Evolutionary conservation across 2,797 vertebrate species (phyloP).

Genomic region (Apodemus agrarius): DNA sequence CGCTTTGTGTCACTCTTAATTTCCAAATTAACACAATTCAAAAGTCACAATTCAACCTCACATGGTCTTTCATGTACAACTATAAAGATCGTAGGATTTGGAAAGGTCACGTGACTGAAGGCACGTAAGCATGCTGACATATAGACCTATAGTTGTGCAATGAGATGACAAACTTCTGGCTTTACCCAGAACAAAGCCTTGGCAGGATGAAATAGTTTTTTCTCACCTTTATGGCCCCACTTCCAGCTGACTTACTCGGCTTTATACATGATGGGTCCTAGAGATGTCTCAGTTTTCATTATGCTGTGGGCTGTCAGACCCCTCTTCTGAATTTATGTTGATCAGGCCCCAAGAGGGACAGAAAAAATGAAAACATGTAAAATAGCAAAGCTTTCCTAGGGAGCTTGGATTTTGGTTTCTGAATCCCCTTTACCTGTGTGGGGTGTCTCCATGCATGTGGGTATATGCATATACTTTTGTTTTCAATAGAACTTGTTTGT

Average conservation of each 20-base stretch:
- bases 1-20: neutral
- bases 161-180: neutral
- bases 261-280: neutral
- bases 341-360: too few relatives aligned
- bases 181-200: neutral
- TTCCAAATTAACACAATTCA: too few relatives aligned
- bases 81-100: neutral
- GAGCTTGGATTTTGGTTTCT: neutral
- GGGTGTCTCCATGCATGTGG: neutral
- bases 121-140: neutral
- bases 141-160: neutral
- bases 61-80: neutral
- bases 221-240: neutral
- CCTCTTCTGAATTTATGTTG: neutral
- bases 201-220: neutral
- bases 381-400: neutral
- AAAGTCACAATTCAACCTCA: neutral
- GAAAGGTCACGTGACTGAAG: neutral
- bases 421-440: neutral
- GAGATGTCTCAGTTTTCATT: neutral
- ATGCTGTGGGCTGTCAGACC: too few relatives aligned
- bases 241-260: neutral
- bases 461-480: neutral
- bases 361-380: too few relatives aligned
- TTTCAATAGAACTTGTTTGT: neutral